Evolutionary conservation across 2,888 invertebrate species (phyloP), one percentile per base, ranked within the genome.

Genomic region (Tenthredo amoena): DNA sequence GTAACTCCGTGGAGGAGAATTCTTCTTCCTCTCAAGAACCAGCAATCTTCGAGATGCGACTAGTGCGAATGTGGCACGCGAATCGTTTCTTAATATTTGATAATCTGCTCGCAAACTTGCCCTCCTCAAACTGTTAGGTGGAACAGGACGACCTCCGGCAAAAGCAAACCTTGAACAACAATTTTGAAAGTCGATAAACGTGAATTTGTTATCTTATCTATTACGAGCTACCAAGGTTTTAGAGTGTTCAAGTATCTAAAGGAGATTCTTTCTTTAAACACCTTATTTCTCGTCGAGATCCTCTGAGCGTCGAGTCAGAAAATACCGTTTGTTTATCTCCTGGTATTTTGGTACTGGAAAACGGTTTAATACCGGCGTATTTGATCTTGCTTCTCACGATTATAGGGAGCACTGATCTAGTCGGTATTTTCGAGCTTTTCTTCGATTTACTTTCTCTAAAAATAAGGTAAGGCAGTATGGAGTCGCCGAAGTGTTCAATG

Each of bases 81-180:
- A 89, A 84, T 93, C 93, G 83, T 89, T 92, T 79, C 93, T 90
- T 76, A 93, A 87, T 87, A 93, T 92, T 88, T 93, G 93, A 87
- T 93, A 93, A 89, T 92, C 91, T 0, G 93, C 93, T 85, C 93
- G 90, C 83, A 93, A 87, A 88, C 92, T 93, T 3, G 91, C 91
- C 5, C 93, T 90, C 84, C 91, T 91, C 50, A 93, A 87, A 88
- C 91, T 93, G 84, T 88, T 92, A 6, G 91, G 90, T 62, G 93
- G 92, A 26, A 93, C 93, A 3, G 93, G 93, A 77, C 92, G 90
- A 76, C 93, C 92, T 68, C 93, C 93, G 81, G 92, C 92, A 83
- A 93, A 93, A 9, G 93, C 92, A 85, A 93, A 93, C 87, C 93
- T 93, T 74, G 31, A 88, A 87, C 83, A 26, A 79, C 86, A 77